phyloP scores from a whole-genome alignment of 2,888 invertebrate species.

The Anorthoa munda region DNA sequence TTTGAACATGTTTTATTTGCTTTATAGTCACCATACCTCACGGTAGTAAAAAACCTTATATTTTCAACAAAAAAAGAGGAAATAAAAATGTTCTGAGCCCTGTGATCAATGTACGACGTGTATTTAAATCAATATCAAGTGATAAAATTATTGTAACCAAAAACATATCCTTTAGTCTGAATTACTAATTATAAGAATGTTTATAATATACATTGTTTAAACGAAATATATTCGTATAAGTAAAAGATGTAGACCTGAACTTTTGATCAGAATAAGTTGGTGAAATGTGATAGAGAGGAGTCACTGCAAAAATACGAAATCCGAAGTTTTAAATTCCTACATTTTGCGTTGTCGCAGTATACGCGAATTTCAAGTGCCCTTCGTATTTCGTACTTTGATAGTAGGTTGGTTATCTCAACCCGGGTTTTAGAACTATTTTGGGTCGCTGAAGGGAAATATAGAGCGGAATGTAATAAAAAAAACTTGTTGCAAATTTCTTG shows the following conservation, averaged over 20 bases:
- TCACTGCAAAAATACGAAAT: slow-evolving; percentile 38
- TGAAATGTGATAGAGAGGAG: not conserved
- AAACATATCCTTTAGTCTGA: slow-evolving; percentile 90
- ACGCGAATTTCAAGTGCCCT: slow-evolving; percentile 16
- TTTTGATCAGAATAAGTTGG: slow-evolving; percentile 5
- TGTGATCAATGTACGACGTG: slow-evolving; percentile 55
- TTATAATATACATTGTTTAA: slow-evolving; percentile 66
- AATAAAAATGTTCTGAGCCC: slow-evolving; percentile 51
- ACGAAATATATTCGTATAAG: slow-evolving; percentile 50
- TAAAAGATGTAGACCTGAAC: slow-evolving; percentile 7
- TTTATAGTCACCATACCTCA: slow-evolving; percentile 37
- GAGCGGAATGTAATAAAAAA: not conserved
- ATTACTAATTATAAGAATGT: slow-evolving; percentile 76
- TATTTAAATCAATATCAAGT: slow-evolving; percentile 73
- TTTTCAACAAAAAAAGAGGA: slow-evolving; percentile 27
- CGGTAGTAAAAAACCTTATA: slow-evolving; percentile 6
- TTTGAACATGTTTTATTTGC: slow-evolving; percentile 74
- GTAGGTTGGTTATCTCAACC: slow-evolving; percentile 8
- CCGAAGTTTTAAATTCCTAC: slow-evolving; percentile 19
- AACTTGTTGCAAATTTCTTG: slow-evolving; percentile 3
- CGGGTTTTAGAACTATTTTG: slow-evolving; percentile 32
- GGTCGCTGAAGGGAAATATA: slow-evolving; percentile 5
- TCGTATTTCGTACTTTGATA: slow-evolving; percentile 45
- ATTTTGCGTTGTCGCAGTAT: slow-evolving; percentile 6
- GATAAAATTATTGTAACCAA: slow-evolving; percentile 85